phyloP scores from a whole-genome alignment of 1,140 invertebrate genomes.

The Trissolcus basalis region DNA sequence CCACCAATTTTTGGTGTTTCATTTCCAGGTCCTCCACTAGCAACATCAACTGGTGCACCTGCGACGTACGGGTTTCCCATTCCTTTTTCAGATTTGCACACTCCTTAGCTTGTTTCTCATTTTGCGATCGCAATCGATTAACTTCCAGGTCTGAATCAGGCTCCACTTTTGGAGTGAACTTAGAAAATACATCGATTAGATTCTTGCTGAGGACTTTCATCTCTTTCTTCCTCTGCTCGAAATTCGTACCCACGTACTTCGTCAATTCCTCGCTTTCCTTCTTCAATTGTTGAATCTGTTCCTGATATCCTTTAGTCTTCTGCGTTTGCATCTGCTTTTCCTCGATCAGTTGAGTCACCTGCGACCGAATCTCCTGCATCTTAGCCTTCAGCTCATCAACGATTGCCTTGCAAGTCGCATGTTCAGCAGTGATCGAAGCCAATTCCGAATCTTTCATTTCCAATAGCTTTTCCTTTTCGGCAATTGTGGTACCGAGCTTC shows the following conservation, averaged over 20 bases:
- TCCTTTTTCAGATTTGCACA: constrained; percentile 27
- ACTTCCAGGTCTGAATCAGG: constrained; percentile 8
- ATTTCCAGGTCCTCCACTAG: constrained; percentile 32
- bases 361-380: constrained; percentile 29
- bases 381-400: constrained; percentile 51
- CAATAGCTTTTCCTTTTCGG: constrained; percentile 48
- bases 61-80: constrained; percentile 23
- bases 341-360: constrained; percentile 26
- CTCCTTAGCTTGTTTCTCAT: constrained; percentile 27
- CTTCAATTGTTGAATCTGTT: constrained; percentile 1
- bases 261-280: constrained; percentile 28
- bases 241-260: not conserved
- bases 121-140: not conserved
- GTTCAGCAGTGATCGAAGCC: constrained; percentile 16
- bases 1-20: constrained; percentile 36
- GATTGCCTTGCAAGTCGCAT: constrained; percentile 41
- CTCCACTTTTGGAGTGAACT: constrained; percentile 2
- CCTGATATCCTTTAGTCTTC: constrained; percentile 26
- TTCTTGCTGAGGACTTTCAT: constrained; percentile 10
- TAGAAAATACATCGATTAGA: not conserved
- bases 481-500: constrained; percentile 30
- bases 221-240: constrained; percentile 15
- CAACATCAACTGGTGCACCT: constrained; percentile 33
- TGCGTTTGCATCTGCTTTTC: constrained; percentile 33
- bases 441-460: constrained; percentile 41